A percentile compares a stretch with the other conserved stretches of the same genome.
Conservation (phyloP, 2,113 vertebrate genomes). For the Brachirus orientalis region DNA sequence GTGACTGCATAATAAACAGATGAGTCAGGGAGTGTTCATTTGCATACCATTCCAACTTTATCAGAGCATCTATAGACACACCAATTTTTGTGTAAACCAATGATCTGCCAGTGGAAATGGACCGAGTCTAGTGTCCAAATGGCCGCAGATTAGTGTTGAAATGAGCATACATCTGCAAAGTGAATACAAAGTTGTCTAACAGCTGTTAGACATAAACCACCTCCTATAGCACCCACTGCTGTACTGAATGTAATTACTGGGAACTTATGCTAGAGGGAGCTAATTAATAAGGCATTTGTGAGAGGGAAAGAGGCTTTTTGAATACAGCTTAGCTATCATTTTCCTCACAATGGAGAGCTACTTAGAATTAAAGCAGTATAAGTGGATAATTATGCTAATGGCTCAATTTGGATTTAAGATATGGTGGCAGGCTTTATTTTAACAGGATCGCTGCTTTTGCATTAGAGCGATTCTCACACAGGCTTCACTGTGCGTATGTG, state of each 20-base stretch:
- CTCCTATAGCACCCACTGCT: conserved; percentile 33
- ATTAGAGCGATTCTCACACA: conserved; percentile 35
- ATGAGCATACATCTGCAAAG: conserved; percentile 44
- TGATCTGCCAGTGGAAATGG: conserved; percentile 3
- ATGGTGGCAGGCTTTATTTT: conserved; percentile 71
- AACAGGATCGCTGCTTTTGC: conserved; percentile 43
- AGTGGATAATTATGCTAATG: conserved; percentile 81
- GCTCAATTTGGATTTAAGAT: conserved; percentile 76
- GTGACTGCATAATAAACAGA: conserved; percentile 83
- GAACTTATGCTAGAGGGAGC: conserved; percentile 80
- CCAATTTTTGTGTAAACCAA: conserved; percentile 26
- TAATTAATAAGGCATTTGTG: conserved; percentile 80
- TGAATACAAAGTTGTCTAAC: conserved; percentile 58
- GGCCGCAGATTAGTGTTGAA: conserved; percentile 11
- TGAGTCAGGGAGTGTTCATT: conserved; percentile 80
- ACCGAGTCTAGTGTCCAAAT: conserved; percentile 26
- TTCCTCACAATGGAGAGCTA: conserved; percentile 77
- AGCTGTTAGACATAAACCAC: conserved; percentile 42
- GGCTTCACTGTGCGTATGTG: conserved; percentile 42
- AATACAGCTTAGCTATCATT: conserved; percentile 74
- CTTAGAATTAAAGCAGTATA: conserved; percentile 76
- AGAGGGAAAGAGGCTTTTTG: conserved; percentile 72
- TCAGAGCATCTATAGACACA: conserved; percentile 47
- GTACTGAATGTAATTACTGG: conserved; percentile 72
- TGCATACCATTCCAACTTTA: conserved; percentile 70